These are phyloP conservation scores for Prochilodus magdalenae DNA, from an alignment of 2,113 vertebrate species.

Conservation along the genomic window DNA sequence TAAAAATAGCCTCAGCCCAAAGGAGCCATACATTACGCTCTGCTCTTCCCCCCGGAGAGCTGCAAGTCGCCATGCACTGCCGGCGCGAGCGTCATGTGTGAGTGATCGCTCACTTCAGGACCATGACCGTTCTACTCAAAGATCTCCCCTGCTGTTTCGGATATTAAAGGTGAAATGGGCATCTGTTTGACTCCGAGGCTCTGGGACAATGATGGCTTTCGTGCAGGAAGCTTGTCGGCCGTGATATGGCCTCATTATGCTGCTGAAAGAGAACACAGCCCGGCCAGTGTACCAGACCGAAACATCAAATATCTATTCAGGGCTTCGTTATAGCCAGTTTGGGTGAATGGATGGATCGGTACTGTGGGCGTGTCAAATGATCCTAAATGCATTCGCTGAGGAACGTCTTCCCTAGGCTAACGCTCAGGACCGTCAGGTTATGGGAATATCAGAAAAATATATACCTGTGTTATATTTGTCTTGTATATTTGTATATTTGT, in stretches of 20 bases:
- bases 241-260: neutral
- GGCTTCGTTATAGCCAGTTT: no score
- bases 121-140: neutral
- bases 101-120: neutral
- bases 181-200: neutral
- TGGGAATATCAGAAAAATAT: no score
- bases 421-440: no score
- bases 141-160: neutral
- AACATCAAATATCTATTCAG: no score
- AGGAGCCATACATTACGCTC: neutral
- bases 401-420: no score
- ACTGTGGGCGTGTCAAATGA: no score
- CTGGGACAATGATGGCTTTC: neutral
- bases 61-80: neutral
- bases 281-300: no score
- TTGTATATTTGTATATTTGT: no score
- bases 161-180: neutral
- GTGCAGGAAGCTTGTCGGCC: neutral
- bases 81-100: neutral
- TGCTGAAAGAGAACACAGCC: neutral
- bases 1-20: conserved; percentile 49
- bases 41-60: neutral
- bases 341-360: no score
- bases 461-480: no score
- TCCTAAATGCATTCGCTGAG: no score